Conservation (phyloP, 2,797 vertebrate genomes). For the Hapalemur alaotrensis region DNA sequence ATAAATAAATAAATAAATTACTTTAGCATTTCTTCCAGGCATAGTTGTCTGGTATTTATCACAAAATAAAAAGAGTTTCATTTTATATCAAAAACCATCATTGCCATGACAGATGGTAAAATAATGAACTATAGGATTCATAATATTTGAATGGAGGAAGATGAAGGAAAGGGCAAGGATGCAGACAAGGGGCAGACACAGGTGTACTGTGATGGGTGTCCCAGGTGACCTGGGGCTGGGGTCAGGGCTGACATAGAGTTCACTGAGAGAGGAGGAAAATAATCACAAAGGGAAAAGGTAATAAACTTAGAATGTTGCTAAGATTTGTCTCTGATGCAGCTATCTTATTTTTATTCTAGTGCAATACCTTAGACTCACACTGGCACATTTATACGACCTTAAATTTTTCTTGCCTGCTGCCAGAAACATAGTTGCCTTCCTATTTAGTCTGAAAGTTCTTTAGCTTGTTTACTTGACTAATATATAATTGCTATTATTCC, state of each 20-base stretch:
- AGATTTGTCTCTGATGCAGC: neutral
- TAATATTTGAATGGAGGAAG: neutral
- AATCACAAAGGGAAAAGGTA: neutral
- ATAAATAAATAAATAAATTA: too few species aligned
- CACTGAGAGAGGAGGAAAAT: too few species aligned
- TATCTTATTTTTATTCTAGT: neutral
- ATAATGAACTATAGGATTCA: neutral
- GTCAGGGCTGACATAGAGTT: neutral
- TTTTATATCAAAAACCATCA: neutral
- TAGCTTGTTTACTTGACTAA: neutral
- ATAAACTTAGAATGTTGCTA: neutral
- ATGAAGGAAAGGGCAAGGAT: neutral
- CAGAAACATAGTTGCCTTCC: neutral
- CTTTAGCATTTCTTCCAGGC: neutral
- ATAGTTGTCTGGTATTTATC: neutral
- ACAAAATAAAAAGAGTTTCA: neutral
- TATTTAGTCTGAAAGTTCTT: constrained; percentile 4
- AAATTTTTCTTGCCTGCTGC: neutral
- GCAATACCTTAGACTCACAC: neutral
- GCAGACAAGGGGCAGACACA: neutral
- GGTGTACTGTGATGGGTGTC: fast-evolving
- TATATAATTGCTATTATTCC: constrained; percentile 38
- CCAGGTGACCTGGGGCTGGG: neutral
- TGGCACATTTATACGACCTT: neutral
- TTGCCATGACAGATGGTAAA: neutral